Base-by-base conservation (phyloP, 2,113 vertebrate species). In the Verasper variegatus region DNA sequence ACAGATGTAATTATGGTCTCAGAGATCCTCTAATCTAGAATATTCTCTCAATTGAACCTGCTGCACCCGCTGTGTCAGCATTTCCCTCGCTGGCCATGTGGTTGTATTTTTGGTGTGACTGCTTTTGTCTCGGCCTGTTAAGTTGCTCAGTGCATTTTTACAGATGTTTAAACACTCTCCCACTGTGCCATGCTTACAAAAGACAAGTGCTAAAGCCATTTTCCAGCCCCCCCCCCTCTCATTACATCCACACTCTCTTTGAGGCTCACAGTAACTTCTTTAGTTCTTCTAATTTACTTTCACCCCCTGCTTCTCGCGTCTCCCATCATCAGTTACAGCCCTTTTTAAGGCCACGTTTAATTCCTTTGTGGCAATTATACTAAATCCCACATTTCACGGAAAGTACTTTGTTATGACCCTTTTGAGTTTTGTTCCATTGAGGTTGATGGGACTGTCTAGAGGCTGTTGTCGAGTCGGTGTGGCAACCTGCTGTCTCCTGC, bases 121-220 rank as follows among this genome's bases (percentile, higher is more conserved):
- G 74, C 62, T 55, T 86, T 90, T 87, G 90, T 89, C 73, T 84
- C 69, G 15, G 81, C 79, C 85, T 67, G 80, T 90, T 90, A 86
- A 83, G 60, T 82, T 81, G 78, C 78, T 86, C 74, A 75, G 82
- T 24, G 59, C 76, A 55, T 77, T 89, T 89, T 88, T 80, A 80
- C 91, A 90, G 91, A 90, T 82, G 76, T 85, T 88, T 80, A 83
- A 85, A 78, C 54, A 62, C 76, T 80, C 61, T 56, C 68, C 72
- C 74, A 77, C 8, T 80, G 83, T 72, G 75, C 78, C 64, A 71
- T 42, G 40, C 77, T 75, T 47, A 80, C 78, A 83, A 77, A 87
- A 88, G 67, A 35, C 72, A 47, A 73, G 70, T 6, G 10, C 64
- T 71, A 68, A 84, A 89, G 37, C 75, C 37, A 74, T 86, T 91